phyloP scores from a whole-genome alignment of 2,888 invertebrate species.

The Nowickia ferox region DNA sequence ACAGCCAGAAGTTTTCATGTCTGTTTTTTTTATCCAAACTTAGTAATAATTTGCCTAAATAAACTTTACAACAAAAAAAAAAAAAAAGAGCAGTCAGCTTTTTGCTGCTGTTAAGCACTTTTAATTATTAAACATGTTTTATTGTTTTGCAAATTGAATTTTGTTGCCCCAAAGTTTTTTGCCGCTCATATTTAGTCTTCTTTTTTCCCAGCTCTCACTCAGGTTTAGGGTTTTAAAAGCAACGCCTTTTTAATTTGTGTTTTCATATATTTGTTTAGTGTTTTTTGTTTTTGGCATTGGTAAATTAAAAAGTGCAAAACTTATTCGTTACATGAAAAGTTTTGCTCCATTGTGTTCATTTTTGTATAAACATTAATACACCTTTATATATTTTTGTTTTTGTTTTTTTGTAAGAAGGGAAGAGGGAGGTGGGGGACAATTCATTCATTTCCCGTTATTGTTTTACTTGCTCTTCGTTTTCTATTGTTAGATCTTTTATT shows the following conservation, averaged over 20 bases:
- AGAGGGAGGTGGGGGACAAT: background rate
- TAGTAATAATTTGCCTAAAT: slow-evolving; percentile 15
- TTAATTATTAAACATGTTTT: slow-evolving; percentile 59
- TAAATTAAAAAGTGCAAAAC: slow-evolving; percentile 48
- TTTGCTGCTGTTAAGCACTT: slow-evolving; percentile 32
- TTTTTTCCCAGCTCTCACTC: background rate
- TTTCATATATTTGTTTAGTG: slow-evolving; percentile 34
- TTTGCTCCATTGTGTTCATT: slow-evolving; percentile 47
- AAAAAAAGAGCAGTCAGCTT: background rate
- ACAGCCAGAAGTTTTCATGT: background rate
- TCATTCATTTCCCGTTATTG: slow-evolving; percentile 35
- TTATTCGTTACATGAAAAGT: slow-evolving; percentile 62
- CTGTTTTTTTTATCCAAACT: background rate
- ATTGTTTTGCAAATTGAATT: slow-evolving; percentile 56
- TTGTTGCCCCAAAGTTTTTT: slow-evolving; percentile 40
- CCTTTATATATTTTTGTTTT: slow-evolving; percentile 52
- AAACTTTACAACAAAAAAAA: background rate
- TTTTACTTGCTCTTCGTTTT: slow-evolving; percentile 27
- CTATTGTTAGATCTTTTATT: slow-evolving; percentile 38
- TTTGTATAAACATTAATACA: slow-evolving; percentile 59
- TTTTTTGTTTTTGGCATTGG: too few species aligned
- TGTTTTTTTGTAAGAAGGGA: background rate
- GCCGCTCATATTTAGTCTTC: slow-evolving; percentile 20
- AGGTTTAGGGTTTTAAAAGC: slow-evolving; percentile 40
- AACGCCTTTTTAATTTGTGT: slow-evolving; percentile 63